Evolutionary conservation across 1,140 invertebrate species (phyloP).

Genomic region (Semibalanus balanoides): DNA sequence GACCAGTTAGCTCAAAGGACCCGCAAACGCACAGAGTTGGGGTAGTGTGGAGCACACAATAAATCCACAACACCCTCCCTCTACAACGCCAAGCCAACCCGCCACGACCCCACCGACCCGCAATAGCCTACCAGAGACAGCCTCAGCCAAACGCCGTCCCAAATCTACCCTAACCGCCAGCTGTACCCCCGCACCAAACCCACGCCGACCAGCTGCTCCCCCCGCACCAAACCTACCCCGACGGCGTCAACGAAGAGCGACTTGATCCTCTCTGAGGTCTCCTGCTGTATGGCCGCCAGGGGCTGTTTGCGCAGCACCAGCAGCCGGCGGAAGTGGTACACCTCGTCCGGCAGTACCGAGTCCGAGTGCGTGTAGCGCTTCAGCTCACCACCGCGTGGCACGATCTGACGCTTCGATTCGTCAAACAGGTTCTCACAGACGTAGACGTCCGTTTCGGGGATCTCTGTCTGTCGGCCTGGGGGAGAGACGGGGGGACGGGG

Average conservation of each 20-base stretch:
- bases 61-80: too few species aligned
- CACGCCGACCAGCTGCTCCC: too few species aligned
- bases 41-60: too few species aligned
- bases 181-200: too few species aligned
- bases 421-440: constrained; percentile 89
- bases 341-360: constrained; percentile 79
- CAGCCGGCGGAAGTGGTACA: constrained; percentile 66
- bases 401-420: constrained; percentile 64
- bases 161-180: too few species aligned
- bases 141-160: too few species aligned
- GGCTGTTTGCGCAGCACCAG: constrained; percentile 1
- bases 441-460: constrained; percentile 79
- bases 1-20: too few species aligned
- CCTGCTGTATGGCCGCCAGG: neutral
- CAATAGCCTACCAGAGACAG: too few species aligned
- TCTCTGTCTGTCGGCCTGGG: constrained; percentile 80
- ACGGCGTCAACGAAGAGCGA: neutral
- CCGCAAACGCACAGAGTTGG: too few species aligned
- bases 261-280: neutral
- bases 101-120: too few species aligned
- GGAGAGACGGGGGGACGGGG: neutral
- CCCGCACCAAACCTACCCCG: neutral
- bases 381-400: constrained; percentile 54
- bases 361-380: constrained; percentile 67
- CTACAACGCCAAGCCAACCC: too few species aligned